These are phyloP conservation scores for Varanus salvator DNA, from an alignment of 2,113 vertebrate genomes.

Conservation along the genomic window DNA sequence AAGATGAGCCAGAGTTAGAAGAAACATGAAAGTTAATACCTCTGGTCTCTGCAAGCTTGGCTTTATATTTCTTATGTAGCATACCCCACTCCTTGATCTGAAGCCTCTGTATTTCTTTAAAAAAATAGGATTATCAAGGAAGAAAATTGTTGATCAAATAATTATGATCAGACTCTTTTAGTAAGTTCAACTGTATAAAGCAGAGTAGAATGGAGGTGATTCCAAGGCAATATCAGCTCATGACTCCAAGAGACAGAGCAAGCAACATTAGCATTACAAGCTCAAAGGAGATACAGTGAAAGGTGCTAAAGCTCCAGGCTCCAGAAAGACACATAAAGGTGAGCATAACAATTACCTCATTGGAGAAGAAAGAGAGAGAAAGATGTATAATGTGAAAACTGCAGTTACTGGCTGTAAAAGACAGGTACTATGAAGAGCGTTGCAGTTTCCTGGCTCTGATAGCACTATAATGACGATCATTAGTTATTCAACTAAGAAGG, in stretches of 20 bases:
- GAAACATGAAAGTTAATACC: neutral
- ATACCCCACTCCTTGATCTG: neutral
- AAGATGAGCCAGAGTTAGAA: neutral
- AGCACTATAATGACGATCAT: slow-evolving; percentile 53
- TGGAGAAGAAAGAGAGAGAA: slow-evolving; percentile 53
- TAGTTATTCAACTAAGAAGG: slow-evolving; percentile 53
- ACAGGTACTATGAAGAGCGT: slow-evolving; percentile 47
- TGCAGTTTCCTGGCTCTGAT: slow-evolving; percentile 50
- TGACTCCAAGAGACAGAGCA: slow-evolving; percentile 32
- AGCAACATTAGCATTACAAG: slow-evolving; percentile 61
- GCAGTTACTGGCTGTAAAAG: slow-evolving; percentile 58
- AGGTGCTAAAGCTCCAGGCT: slow-evolving; percentile 54
- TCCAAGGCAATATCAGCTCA: slow-evolving; percentile 29
- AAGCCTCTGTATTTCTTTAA: neutral
- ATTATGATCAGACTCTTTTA: slow-evolving; percentile 49
- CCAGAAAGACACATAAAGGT: slow-evolving; percentile 61
- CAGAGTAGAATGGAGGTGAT: slow-evolving; percentile 30
- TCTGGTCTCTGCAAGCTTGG: neutral
- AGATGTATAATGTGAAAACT: slow-evolving; percentile 52
- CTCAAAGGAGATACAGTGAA: slow-evolving; percentile 61
- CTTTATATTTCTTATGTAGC: neutral
- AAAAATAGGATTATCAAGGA: neutral
- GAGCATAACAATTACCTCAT: slow-evolving; percentile 55
- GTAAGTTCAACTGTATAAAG: slow-evolving; percentile 45
- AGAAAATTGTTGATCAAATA: neutral